Evolutionary conservation across 1,140 invertebrate species (phyloP), one percentile per base, ranked within the genome.

Genomic region (Drepana arcuata): DNA sequence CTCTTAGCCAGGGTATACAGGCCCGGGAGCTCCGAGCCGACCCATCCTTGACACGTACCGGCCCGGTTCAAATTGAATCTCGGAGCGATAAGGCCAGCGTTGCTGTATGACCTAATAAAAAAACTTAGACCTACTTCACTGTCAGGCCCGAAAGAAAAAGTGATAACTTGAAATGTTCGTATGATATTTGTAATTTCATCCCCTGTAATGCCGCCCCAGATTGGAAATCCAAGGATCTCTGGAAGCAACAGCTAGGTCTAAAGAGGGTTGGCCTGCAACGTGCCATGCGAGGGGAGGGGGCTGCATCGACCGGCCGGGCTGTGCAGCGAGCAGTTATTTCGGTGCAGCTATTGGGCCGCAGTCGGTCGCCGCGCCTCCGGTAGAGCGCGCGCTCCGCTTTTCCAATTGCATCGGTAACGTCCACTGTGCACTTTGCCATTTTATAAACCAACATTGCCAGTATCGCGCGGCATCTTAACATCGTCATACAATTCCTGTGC

Each of bases 161-260:
- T n/a, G n/a, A n/a, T n/a, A n/a, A n/a, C n/a, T n/a, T n/a, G n/a
- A n/a, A n/a, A n/a, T n/a, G n/a, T n/a, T n/a, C n/a, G n/a, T n/a
- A n/a, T n/a, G n/a, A n/a, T n/a, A n/a, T n/a, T n/a, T n/a, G n/a
- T n/a, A n/a, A n/a, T n/a, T n/a, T n/a, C n/a, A n/a, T n/a, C n/a
- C n/a, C n/a, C n/a, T n/a, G n/a, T n/a, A n/a, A n/a, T n/a, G n/a
- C n/a, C n/a, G n/a, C n/a, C n/a, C n/a, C n/a, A n/a, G n/a, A n/a
- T n/a, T n/a, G n/a, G n/a, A n/a, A n/a, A n/a, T n/a, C n/a, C n/a
- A n/a, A n/a, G n/a, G n/a, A n/a, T n/a, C 29, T 50, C 60, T 41
- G 40, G 53, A 57, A 67, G 70, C 70, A 80, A 80, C 75, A 80
- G 72, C 63, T 78, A 64, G 64, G 75, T 78, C 71, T 65, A 78